These are phyloP conservation scores for Verasper variegatus DNA, from an alignment of 2,113 vertebrate species.

Conservation along the genomic window DNA sequence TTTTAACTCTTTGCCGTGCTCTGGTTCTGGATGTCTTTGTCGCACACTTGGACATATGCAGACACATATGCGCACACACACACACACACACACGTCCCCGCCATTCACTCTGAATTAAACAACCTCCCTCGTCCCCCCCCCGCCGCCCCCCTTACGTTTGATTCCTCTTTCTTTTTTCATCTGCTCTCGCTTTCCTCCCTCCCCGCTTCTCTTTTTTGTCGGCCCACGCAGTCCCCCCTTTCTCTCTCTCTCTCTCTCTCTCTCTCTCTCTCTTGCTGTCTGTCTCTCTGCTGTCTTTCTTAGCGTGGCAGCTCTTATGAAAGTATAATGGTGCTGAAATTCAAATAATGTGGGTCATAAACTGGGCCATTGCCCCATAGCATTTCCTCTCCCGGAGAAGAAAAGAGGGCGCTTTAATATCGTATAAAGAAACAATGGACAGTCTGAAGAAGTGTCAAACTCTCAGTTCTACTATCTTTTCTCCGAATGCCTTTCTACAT, in stretches of 20 bases:
- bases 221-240: conserved; percentile 28
- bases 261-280: conserved; percentile 15
- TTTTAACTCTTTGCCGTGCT: conserved; percentile 23
- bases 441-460: conserved; percentile 39
- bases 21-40: conserved; percentile 33
- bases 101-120: conserved; percentile 59
- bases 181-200: no score
- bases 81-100: conserved; percentile 11
- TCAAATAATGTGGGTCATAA: conserved; percentile 78
- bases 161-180: conserved; percentile 19
- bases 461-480: conserved; percentile 30
- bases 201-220: conserved; percentile 3
- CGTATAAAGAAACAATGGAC: conserved; percentile 45
- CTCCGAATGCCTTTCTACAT: background rate
- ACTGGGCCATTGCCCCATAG: conserved; percentile 73
- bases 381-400: conserved; percentile 45
- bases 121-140: conserved; percentile 31
- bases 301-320: conserved; percentile 58
- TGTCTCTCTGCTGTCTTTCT: conserved; percentile 41
- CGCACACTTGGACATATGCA: conserved; percentile 28
- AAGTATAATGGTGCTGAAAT: conserved; percentile 71
- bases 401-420: conserved; percentile 52
- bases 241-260: background rate
- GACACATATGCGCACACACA: background rate
- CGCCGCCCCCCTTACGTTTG: conserved; percentile 12